These are phyloP conservation scores for Drosophila micromelanica DNA, from an alignment of 1,140 invertebrate genomes.

Conservation along the genomic window DNA sequence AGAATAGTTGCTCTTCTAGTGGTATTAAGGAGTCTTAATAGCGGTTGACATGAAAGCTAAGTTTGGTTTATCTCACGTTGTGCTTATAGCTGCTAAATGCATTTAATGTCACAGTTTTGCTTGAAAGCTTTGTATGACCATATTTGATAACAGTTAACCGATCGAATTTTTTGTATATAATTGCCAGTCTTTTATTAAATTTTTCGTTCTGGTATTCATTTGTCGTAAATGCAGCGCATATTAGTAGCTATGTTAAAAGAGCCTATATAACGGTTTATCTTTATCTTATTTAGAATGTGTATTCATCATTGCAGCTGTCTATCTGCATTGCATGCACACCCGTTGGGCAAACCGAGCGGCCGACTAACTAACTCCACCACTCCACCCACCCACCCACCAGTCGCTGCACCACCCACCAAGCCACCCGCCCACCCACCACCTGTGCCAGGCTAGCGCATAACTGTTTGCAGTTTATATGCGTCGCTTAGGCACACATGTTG, in stretches of 20 bases:
- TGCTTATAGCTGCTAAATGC: not conserved
- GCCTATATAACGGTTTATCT: not conserved
- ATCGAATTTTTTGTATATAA: too few species aligned
- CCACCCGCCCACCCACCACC: slow-evolving; percentile 12
- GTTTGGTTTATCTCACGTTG: too few species aligned
- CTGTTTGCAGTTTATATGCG: slow-evolving; percentile 62
- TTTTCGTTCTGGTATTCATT: too few species aligned
- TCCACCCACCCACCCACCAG: slow-evolving; percentile 3
- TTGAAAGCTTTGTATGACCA: not conserved
- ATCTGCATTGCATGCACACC: slow-evolving; percentile 4
- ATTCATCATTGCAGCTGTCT: slow-evolving; percentile 2
- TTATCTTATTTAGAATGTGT: not conserved
- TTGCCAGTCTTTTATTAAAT: too few species aligned
- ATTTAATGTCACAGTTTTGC: not conserved
- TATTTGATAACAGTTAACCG: not conserved
- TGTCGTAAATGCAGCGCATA: too few species aligned
- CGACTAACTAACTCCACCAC: not conserved
- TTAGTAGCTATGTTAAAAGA: too few species aligned
- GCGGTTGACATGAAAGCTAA: not conserved
- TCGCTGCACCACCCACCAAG: not conserved
- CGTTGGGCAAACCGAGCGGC: not conserved
- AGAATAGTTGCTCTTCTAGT: slow-evolving; percentile 14
- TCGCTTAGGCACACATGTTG: slow-evolving; percentile 71
- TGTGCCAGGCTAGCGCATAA: slow-evolving; percentile 18
- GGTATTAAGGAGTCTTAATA: not conserved